Evolutionary conservation across 2,113 vertebrate genomes (phyloP), one percentile per base, ranked within the genome.

Genomic region (Protobothrops mucrosquamatus): DNA sequence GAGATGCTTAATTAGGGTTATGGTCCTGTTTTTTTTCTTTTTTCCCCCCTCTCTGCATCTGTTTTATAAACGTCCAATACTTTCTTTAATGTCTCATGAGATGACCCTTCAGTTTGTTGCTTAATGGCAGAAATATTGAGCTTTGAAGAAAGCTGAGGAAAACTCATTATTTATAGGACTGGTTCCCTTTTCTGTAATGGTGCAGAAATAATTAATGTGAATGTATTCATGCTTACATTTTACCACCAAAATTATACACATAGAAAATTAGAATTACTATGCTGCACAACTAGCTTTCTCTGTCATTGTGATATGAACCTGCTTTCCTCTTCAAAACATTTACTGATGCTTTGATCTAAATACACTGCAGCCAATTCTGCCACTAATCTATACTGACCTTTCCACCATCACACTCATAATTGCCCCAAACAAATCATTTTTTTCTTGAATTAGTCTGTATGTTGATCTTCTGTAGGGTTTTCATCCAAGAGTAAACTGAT

Each of bases 81-180:
- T 93, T 81, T 93, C 93, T 96, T 91, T 85, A 24, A 94, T 96
- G 92, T 93, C n/a, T 88, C 90, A 91, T 11, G 57, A 94, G 87
- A 69, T 93, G 94, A 94, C 85, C 89, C 88, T 93, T 96, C 96
- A 87, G 94, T 86, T 86, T 94, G 94, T 89, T 64, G 24, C 91
- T 1, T 1, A 2, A 81, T 90, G 92, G 51, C 89, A 92, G 7
- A 92, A 92, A 29, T 61, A 91, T 95, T 97, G 95, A 12, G 91
- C 43, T 56, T 26, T 1, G 0, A 8, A 29, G 20, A 91, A 91
- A 87, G 93, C 93, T 95, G 64, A 74, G 1, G 43, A 92, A 97
- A 86, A 88, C 0, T 59, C 95, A 74, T 93, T 20, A 81, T 11
- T 43, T 61, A 69, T 89, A 51, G 87, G 39, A 95, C 93, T 8